Base-by-base conservation (phyloP, 2,113 vertebrate genomes). In the Parus major region DNA sequence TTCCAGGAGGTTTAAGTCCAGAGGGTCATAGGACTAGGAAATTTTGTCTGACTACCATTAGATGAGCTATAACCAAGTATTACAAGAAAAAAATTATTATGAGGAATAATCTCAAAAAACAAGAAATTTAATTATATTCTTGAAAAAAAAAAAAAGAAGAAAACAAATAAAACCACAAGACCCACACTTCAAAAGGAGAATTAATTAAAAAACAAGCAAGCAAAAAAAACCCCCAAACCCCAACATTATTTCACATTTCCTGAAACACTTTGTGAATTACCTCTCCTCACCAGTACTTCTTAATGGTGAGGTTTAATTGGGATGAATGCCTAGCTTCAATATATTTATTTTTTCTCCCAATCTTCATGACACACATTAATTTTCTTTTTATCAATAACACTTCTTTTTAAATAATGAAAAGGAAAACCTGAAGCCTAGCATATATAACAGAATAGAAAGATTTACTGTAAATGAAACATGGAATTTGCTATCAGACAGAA, bases 321-420 rank as follows among this genome's bases (percentile, higher is more conserved):
- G 36, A 76, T 61, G 36, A 79, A 93, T 72, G 28, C 25, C 79
- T 46, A 65, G 31, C 20, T 15, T 72, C 31, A 20, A 6, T 41
- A 29, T 57, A 53, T 61, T 71, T 79, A 64, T 79, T 91, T 92
- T 73, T 27, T 88, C 57, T 91, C 50, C 59, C 89, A 80, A 70
- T 86, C 79, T 85, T 33, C 7, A 7, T 70, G 82, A 77, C 61
- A 44, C 18, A 46, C 57, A 88, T 82, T 90, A 80, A 72, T 92
- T 94, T 95, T 86, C 66, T 80, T 93, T 73, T 89, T 82, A 85
- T 50, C 80, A 63, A 90, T 72, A 94, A 82, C 17, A 69, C 6
- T 68, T 86, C 6, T 79, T 93, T 66, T 91, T 47, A 91, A 92
- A 89, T 91, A 88, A 78, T 41, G 41, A 69, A 46, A 39, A 91